These are phyloP conservation scores for Miniopterus natalensis DNA, from an alignment of 2,113 vertebrate species.

Conservation along the genomic window DNA sequence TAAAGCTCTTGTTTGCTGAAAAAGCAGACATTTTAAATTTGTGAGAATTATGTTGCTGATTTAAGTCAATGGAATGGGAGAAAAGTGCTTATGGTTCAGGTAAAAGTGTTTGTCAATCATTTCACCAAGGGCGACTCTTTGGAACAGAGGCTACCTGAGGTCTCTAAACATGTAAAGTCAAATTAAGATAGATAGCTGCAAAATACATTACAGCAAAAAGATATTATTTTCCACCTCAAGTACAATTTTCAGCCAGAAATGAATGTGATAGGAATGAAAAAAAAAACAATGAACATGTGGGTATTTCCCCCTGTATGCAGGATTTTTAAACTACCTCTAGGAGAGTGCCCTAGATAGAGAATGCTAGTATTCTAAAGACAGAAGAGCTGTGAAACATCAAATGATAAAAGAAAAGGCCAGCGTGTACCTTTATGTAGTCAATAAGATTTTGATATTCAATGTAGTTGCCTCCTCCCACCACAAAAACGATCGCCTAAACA, in stretches of 20 bases:
- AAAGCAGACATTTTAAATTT: background rate
- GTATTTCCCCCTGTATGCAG: background rate
- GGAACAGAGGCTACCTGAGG: background rate
- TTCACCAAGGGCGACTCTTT: background rate
- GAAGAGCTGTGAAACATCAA: background rate
- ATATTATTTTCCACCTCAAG: conserved; percentile 38
- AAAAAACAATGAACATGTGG: background rate
- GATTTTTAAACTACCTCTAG: conserved; percentile 11
- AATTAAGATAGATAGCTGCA: background rate
- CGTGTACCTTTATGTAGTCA: conserved; percentile 95
- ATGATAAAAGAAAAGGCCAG: background rate
- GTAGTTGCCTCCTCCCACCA: conserved; percentile 99
- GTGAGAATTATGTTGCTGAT: conserved; percentile 1
- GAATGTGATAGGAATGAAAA: background rate
- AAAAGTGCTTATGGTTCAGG: conserved; percentile 11
- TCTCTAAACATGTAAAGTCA: conserved; percentile 47
- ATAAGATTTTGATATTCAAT: conserved; percentile 99
- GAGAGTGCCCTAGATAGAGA: background rate
- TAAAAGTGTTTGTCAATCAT: conserved; percentile 25
- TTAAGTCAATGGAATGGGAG: background rate
- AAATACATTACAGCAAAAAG: background rate
- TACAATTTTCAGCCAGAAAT: conserved; percentile 46
- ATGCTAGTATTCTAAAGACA: background rate
- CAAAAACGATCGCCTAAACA: conserved; percentile 96
- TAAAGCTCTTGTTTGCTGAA: background rate